These are phyloP conservation scores for Tridacna crocea DNA, from an alignment of 2,888 invertebrate genomes.

Conservation along the genomic window DNA sequence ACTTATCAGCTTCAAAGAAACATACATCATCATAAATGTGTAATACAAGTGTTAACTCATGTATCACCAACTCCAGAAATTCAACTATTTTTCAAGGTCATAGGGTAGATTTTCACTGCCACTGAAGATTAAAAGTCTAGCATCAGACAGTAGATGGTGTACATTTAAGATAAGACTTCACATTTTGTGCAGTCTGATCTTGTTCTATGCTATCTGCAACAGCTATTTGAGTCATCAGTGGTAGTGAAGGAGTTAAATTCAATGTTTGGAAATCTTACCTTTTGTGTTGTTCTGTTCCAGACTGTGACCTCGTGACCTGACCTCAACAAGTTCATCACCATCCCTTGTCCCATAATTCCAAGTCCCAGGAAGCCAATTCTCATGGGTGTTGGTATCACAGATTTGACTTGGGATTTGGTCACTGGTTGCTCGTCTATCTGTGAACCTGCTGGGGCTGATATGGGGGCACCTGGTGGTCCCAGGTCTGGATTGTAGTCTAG, in stretches of 20 bases:
- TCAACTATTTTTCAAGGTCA: too few species aligned
- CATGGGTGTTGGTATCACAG: slow-evolving; percentile 92
- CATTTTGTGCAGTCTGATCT: too few species aligned
- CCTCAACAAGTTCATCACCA: slow-evolving; percentile 96
- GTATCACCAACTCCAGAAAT: too few species aligned
- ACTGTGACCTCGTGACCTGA: slow-evolving; percentile 96
- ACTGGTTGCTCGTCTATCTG: slow-evolving; percentile 60
- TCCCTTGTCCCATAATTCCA: slow-evolving; percentile 97
- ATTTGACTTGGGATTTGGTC: slow-evolving; percentile 86
- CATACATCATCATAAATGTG: too few species aligned
- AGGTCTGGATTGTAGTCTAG: slow-evolving; percentile 40
- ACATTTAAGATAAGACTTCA: too few species aligned
- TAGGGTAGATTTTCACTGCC: too few species aligned
- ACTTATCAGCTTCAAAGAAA: too few species aligned
- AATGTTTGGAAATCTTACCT: slow-evolving; percentile 87
- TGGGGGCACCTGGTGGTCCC: slow-evolving; percentile 47
- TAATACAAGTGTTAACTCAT: too few species aligned
- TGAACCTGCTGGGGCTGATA: slow-evolving; percentile 63
- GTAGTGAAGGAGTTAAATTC: neutral
- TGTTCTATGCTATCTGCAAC: too few species aligned
- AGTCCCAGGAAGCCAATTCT: slow-evolving; percentile 97
- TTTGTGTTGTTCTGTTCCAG: slow-evolving; percentile 96
- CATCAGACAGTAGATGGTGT: too few species aligned
- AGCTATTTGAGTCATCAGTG: too few species aligned
- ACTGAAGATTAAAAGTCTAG: too few species aligned